These are phyloP conservation scores for Phaonia tiefii DNA, from an alignment of 2,888 invertebrate species.

Conservation along the genomic window DNA sequence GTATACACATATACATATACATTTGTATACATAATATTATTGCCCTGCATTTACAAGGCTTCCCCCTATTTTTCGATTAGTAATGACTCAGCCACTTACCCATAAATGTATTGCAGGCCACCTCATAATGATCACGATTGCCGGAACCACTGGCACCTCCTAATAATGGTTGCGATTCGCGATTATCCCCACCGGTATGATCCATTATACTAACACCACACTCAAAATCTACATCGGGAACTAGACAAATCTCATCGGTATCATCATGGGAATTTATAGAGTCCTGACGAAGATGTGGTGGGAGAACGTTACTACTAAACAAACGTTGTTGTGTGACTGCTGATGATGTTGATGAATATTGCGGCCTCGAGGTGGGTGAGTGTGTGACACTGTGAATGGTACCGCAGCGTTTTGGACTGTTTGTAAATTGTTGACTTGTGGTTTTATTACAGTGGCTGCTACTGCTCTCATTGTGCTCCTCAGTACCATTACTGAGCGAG, in stretches of 20 bases:
- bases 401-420: conserved; percentile 61
- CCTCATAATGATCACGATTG: conserved; percentile 85
- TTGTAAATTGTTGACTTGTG: conserved; percentile 69
- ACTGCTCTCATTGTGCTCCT: conserved; percentile 48
- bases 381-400: conserved; percentile 42
- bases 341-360: conserved; percentile 45
- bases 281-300: conserved; percentile 59
- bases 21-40: conserved; percentile 15
- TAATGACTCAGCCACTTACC: conserved; percentile 82
- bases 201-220: conserved; percentile 86
- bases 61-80: conserved; percentile 24
- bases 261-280: conserved; percentile 70
- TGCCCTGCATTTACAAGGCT: conserved; percentile 49
- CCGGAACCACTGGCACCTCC: conserved; percentile 90
- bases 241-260: conserved; percentile 86
- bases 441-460: conserved; percentile 73
- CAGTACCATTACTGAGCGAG: conserved; percentile 56
- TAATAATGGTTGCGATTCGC: conserved; percentile 96
- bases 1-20: neutral
- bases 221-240: conserved; percentile 92
- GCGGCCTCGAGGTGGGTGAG: conserved; percentile 53
- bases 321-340: conserved; percentile 59
- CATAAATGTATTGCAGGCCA: conserved; percentile 92
- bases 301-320: conserved; percentile 58
- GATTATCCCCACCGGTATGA: conserved; percentile 89